Percentiles rank a stretch among this genome's conserved stretches.
Conservation (phyloP, 2,113 vertebrate species). For the Albula goreensis region DNA sequence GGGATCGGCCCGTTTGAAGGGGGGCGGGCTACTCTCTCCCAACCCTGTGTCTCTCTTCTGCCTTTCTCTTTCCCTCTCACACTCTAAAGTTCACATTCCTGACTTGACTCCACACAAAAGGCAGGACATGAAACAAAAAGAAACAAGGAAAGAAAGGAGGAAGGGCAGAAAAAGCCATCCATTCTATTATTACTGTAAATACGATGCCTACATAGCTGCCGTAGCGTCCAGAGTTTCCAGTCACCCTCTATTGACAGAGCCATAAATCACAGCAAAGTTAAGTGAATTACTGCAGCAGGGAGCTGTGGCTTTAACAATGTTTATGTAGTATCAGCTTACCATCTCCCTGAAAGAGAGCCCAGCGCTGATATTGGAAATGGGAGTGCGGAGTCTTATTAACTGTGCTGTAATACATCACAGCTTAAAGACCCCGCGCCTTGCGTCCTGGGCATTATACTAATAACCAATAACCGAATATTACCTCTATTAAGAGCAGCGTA, state of each 20-base stretch:
- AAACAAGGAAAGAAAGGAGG: constrained; percentile 17
- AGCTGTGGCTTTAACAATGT: constrained; percentile 82
- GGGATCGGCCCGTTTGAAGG: not conserved
- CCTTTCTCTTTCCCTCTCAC: constrained; percentile 1
- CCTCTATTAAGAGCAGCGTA: constrained; percentile 55
- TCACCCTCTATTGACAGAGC: constrained; percentile 84
- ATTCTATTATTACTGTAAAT: constrained; percentile 80
- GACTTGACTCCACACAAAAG: constrained; percentile 28
- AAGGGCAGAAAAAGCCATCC: constrained; percentile 61
- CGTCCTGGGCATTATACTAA: constrained; percentile 56
- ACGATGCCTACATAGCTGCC: constrained; percentile 69
- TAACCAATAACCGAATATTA: constrained; percentile 61
- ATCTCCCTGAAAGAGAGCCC: constrained; percentile 64
- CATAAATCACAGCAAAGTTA: constrained; percentile 91
- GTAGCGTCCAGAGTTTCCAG: constrained; percentile 69
- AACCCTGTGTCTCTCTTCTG: constrained; percentile 16
- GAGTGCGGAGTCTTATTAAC: constrained; percentile 64
- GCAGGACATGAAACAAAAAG: constrained; percentile 22
- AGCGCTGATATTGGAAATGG: constrained; percentile 59
- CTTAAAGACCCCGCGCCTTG: constrained; percentile 44
- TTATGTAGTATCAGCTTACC: constrained; percentile 82
- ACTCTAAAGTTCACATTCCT: constrained; percentile 32
- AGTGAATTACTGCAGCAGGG: constrained; percentile 88
- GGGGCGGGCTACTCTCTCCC: not conserved
- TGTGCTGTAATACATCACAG: constrained; percentile 62